Evolutionary conservation across 2,113 vertebrate genomes (phyloP).

Genomic region (Eulemur rufifrons): DNA sequence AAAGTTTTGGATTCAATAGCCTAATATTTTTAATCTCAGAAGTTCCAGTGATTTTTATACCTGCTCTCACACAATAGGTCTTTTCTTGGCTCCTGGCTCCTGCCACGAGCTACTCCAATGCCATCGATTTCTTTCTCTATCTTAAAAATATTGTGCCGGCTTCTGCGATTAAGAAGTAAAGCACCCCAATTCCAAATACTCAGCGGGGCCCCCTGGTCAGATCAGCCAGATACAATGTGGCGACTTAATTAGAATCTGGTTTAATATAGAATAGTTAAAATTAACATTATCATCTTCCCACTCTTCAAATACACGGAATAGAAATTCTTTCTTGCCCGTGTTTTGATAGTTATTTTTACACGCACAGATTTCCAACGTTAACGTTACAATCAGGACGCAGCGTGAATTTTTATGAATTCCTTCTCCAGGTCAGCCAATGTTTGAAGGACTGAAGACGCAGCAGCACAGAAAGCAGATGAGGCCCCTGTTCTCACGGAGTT

Average conservation of each 20-base stretch:
- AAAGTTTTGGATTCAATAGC: background rate
- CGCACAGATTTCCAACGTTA: background rate
- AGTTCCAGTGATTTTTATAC: slow-evolving; percentile 1
- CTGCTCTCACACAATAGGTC: background rate
- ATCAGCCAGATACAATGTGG: background rate
- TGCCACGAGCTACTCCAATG: background rate
- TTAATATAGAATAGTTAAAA: background rate
- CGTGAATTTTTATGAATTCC: background rate
- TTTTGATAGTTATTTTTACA: background rate
- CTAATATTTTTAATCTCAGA: background rate
- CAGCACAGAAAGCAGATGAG: background rate
- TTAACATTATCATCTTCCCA: background rate
- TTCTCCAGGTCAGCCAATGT: background rate
- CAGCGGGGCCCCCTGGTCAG: background rate
- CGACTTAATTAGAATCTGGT: background rate
- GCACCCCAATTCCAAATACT: background rate
- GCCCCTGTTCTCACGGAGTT: background rate
- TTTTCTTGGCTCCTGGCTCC: background rate
- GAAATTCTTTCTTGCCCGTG: background rate
- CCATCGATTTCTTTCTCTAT: background rate
- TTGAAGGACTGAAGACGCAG: background rate
- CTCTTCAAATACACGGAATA: background rate
- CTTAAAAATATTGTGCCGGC: background rate
- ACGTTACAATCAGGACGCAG: background rate
- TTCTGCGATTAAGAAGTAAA: background rate